Base-by-base conservation (phyloP, 2,888 invertebrate genomes). In the Erannis defoliaria region DNA sequence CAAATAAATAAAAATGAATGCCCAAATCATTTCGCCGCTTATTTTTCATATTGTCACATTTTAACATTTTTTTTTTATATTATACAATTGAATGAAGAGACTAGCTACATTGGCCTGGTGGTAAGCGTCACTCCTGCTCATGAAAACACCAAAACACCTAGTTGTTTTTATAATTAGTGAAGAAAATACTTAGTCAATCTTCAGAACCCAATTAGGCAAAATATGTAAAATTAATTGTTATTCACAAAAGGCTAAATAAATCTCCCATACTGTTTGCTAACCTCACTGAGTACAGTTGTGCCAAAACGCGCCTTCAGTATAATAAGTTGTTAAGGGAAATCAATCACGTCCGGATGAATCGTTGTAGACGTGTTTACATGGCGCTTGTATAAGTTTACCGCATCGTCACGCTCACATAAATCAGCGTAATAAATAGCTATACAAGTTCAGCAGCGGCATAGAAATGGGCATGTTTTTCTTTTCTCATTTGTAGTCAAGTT, bases 321-420 rank as follows among this genome's bases (percentile, higher is more conserved):
- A 26, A 26, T 26, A 40, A 53, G 53, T 51, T 51, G 51, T 55
- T 45, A 42, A 40, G 53, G 35, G 35, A 53, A 48, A 62, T 62
- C 62, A 62, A 62, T 62, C 62, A 62, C 35, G 55, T 37, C 48
- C 26, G 56, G 56, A 56, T 62, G 56, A 56, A 62, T 62, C 31
- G 51, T 14, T 19, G 62, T 51, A 35, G 23, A 48, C 48, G 40
- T 56, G 55, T 56, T 56, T 23, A 35, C 46, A 51, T 37, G 46
- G 33, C 31, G 45, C 33, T 55, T 38, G 51, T 45, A 18, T 42
- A 37, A 43, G 61, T 53, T 62, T 53, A 42, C 21, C 40, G 53
- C 42, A 29, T 26, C 50, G 43, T 51, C 56, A 56, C 35, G 50
- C n/a, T 18, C 37, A 59, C 33, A 59, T 40, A 23, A 26, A 53